These are phyloP conservation scores for Busseola fusca DNA, from an alignment of 2,888 invertebrate species.

Conservation along the genomic window DNA sequence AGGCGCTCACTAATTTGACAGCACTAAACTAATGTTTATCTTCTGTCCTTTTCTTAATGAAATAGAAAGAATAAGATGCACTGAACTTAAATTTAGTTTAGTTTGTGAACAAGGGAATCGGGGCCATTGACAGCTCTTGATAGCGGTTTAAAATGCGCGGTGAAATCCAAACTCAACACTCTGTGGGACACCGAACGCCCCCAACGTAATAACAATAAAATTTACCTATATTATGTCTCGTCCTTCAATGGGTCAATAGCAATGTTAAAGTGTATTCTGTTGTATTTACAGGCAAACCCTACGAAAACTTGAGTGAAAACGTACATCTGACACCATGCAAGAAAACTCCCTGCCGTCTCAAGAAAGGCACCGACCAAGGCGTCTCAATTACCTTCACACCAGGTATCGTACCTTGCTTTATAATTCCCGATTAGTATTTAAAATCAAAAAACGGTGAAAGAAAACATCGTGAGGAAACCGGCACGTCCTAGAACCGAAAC, in stretches of 20 bases:
- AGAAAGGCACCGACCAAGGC: slow-evolving; percentile 88
- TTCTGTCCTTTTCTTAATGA: no score
- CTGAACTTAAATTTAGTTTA: no score
- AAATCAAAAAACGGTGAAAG: no score
- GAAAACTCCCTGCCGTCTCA: slow-evolving; percentile 90
- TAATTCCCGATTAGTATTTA: neutral
- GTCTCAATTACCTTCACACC: slow-evolving; percentile 90
- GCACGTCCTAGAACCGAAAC: no score
- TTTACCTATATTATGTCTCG: neutral
- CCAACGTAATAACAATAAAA: neutral
- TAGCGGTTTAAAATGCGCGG: no score
- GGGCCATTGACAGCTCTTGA: no score
- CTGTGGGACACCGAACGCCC: neutral
- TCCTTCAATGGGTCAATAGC: neutral
- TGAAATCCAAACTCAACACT: no score
- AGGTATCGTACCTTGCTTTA: slow-evolving; percentile 76
- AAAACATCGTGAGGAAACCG: no score
- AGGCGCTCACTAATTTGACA: no score
- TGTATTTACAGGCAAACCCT: slow-evolving; percentile 82
- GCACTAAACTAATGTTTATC: no score
- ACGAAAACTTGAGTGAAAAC: slow-evolving; percentile 77
- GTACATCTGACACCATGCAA: slow-evolving; percentile 90
- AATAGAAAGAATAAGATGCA: no score
- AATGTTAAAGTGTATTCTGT: neutral
- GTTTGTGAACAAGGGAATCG: no score